Percentiles rank a stretch among this genome's conserved stretches.
phyloP scores from a whole-genome alignment of 2,797 vertebrate genomes.

The Neosilurus mollespiculum region DNA sequence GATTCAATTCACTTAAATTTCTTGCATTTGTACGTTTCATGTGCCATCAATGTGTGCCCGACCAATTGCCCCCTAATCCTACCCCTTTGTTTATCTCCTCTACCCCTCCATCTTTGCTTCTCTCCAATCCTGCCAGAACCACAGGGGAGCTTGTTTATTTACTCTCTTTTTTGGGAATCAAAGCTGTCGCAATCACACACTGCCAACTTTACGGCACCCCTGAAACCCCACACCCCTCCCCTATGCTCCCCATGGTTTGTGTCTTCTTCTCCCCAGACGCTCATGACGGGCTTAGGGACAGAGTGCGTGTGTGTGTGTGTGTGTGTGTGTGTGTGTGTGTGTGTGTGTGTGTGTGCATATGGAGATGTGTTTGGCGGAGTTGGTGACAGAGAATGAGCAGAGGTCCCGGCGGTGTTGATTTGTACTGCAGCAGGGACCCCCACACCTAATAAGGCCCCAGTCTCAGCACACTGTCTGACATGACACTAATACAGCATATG shows the following conservation, averaged over 20 bases:
- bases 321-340: slow-evolving; percentile 20
- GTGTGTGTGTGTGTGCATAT: slow-evolving; percentile 50
- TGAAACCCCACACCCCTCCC: slow-evolving; percentile 52
- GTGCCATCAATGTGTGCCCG: slow-evolving; percentile 30
- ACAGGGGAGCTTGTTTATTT: slow-evolving; percentile 94
- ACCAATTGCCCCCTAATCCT: slow-evolving; percentile 24
- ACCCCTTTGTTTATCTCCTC: slow-evolving; percentile 32
- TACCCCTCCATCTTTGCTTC: slow-evolving; percentile 49
- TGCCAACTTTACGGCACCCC: slow-evolving; percentile 89
- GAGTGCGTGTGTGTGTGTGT: slow-evolving; percentile 19
- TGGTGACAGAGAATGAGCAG: slow-evolving; percentile 55
- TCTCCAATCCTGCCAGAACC: slow-evolving; percentile 65
- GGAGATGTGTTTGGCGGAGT: slow-evolving; percentile 53
- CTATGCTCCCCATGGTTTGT: slow-evolving; percentile 15
- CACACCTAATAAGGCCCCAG: slow-evolving; percentile 66
- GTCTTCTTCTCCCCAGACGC: slow-evolving; percentile 53
- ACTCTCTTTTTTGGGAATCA: slow-evolving; percentile 85
- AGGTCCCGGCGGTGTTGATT: slow-evolving; percentile 62
- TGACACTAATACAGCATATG: slow-evolving; percentile 66
- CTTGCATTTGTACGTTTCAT: slow-evolving; percentile 12
- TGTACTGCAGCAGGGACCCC: slow-evolving; percentile 67
- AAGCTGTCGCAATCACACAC: slow-evolving; percentile 85
- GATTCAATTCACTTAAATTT: slow-evolving; percentile 15
- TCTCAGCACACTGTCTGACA: slow-evolving; percentile 60
- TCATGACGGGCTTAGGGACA: slow-evolving; percentile 30